These are phyloP conservation scores for Zootermopsis nevadensis DNA, from an alignment of 2,888 invertebrate genomes.

Conservation along the genomic window DNA sequence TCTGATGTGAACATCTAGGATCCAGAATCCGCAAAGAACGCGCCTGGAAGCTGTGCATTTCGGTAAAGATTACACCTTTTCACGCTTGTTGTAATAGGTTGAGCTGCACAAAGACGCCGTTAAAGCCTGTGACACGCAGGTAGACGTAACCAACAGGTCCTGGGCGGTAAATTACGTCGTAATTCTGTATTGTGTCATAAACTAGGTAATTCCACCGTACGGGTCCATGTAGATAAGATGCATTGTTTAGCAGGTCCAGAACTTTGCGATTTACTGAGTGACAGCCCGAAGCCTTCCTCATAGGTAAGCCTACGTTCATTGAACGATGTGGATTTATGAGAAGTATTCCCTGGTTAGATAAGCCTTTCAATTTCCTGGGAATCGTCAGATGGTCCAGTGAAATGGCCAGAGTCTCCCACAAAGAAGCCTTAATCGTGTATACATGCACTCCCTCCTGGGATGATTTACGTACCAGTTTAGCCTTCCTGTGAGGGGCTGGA, in stretches of 20 bases:
- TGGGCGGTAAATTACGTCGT: neutral
- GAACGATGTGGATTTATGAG: neutral
- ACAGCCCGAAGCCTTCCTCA: neutral
- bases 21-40: too few species aligned
- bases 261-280: slow-evolving; percentile 17
- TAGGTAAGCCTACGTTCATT: neutral
- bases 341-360: neutral
- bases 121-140: neutral
- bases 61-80: too few species aligned
- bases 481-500: too few species aligned
- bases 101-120: neutral
- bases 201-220: slow-evolving; percentile 25
- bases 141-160: neutral
- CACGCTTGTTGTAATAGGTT: too few species aligned
- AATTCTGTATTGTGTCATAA: slow-evolving; percentile 28
- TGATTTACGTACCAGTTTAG: too few species aligned
- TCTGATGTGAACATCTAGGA: too few species aligned
- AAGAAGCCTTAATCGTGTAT: neutral
- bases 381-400: neutral
- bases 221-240: neutral
- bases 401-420: neutral
- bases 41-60: too few species aligned
- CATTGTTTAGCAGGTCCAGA: slow-evolving; percentile 14
- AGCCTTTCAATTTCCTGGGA: slow-evolving; percentile 35
- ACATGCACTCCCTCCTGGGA: too few species aligned